phyloP scores from a whole-genome alignment of 1,140 invertebrate genomes.

The Brachystomella parvula region DNA sequence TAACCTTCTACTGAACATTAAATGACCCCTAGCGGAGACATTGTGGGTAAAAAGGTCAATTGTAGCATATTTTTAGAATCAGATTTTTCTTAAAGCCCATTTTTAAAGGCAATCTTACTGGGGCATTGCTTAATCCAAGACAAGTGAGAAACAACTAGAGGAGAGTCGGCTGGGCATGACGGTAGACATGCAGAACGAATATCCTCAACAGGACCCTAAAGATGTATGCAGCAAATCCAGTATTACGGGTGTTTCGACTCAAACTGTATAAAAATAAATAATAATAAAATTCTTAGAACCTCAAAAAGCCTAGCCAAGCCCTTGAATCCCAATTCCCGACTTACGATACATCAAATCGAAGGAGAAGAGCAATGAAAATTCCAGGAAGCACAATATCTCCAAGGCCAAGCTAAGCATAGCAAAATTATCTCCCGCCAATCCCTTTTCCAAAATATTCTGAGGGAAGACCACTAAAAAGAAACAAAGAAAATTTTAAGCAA shows the following conservation, averaged over 20 bases:
- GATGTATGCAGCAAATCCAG: slow-evolving; percentile 90
- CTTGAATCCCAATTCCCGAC: too few relatives aligned
- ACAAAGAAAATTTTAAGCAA: slow-evolving; percentile 27
- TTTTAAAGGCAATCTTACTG: too few relatives aligned
- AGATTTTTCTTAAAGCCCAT: too few relatives aligned
- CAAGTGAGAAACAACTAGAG: slow-evolving; percentile 96
- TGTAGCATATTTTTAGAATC: too few relatives aligned
- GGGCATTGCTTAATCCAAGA: too few relatives aligned
- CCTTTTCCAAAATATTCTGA: slow-evolving; percentile 90
- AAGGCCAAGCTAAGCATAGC: slow-evolving; percentile 96
- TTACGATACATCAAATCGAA: slow-evolving; percentile 84
- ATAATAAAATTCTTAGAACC: too few relatives aligned
- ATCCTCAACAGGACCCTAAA: slow-evolving; percentile 88
- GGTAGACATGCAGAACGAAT: slow-evolving; percentile 95
- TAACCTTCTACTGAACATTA: too few relatives aligned
- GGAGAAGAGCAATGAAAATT: slow-evolving; percentile 94
- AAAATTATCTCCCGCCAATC: slow-evolving; percentile 85
- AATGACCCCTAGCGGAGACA: too few relatives aligned
- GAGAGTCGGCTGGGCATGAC: slow-evolving; percentile 97
- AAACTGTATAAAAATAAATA: slow-evolving; percentile 58
- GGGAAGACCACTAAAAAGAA: slow-evolving; percentile 83
- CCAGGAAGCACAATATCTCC: slow-evolving; percentile 99
- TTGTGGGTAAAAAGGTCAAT: too few relatives aligned
- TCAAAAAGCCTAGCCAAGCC: too few relatives aligned
- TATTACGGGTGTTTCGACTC: slow-evolving; percentile 73